Base-by-base conservation (phyloP, 2,113 vertebrate species). In the Phalacrocorax carbo region DNA sequence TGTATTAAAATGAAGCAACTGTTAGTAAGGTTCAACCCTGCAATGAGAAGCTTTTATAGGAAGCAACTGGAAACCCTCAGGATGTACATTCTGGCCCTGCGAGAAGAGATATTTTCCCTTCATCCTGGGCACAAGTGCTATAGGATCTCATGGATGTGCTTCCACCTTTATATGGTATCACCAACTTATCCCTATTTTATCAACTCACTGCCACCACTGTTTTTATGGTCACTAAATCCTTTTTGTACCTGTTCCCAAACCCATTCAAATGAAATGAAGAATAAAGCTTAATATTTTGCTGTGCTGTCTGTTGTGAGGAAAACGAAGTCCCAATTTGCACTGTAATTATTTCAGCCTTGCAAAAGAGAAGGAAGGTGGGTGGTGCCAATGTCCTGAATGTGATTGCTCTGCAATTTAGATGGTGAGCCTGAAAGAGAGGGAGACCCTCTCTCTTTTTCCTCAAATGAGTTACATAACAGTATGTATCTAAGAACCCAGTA, bases 241-340 rank as follows among this genome's bases (percentile, higher is more conserved):
- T 2, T 14, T 13, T 11, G 42, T 9, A 18, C 22, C 51, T 46
- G 4, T 85, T 86, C 23, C 14, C 71, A 73, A 61, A 61, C 6
- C 18, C 20, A 13, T 36, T 80, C 36, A 21, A 25, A n/a, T 55
- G 14, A 81, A 80, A 73, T 29, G 1, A 88, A 69, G 54, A 71
- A 5, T 30, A 44, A 65, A 80, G 26, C 23, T 20, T 38, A 48
- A 8, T n/a, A 18, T 76, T 95, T 79, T 94, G 5, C n/a, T 44
- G 11, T 13, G 9, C 30, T 77, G 5, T 69, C 58, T 61, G 1
- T 25, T 83, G 42, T 38, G 30, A 49, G 32, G 57, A 66, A 49
- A 46, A 22, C 3, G 4, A 0, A 22, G 23, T 80, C 38, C 38
- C 27, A 32, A 0, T 60, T 58, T 79, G 32, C 32, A 15, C 26